Conservation (phyloP, 2,888 invertebrate genomes). For the Agonopterix subpropinquella region DNA sequence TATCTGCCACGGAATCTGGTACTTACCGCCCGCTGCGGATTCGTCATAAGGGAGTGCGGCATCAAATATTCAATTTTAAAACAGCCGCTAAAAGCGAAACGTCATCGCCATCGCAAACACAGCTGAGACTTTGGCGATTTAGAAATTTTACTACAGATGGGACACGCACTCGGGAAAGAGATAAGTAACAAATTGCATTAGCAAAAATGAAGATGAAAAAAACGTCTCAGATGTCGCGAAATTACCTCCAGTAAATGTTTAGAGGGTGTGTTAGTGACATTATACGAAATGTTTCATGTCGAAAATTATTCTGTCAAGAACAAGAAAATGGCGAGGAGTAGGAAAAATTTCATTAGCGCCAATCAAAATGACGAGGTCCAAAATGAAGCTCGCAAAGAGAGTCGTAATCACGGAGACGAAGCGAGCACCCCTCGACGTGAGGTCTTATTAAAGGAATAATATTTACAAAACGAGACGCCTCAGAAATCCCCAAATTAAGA, state of each 20-base stretch:
- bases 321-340: conserved; percentile 68
- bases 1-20: conserved; percentile 53
- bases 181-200: conserved; percentile 71
- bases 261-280: conserved; percentile 60
- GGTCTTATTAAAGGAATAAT: conserved; percentile 77
- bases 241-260: conserved; percentile 58
- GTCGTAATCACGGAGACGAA: conserved; percentile 74
- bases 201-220: conserved; percentile 66
- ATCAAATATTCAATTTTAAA: conserved; percentile 77
- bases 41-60: conserved; percentile 70
- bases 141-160: conserved; percentile 72
- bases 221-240: conserved; percentile 53
- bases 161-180: conserved; percentile 57
- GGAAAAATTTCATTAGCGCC: conserved; percentile 76
- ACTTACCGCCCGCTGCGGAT: conserved; percentile 55
- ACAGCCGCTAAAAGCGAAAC: conserved; percentile 74
- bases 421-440: conserved; percentile 71
- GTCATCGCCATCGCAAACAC: conserved; percentile 68
- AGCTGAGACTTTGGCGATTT: conserved; percentile 72
- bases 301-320: conserved; percentile 72
- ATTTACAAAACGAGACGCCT: conserved; percentile 77
- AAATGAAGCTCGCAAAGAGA: conserved; percentile 73
- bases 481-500: conserved; percentile 77
- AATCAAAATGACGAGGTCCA: conserved; percentile 76
- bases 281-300: conserved; percentile 52